Percentiles rank a stretch among this genome's conserved stretches.
phyloP scores from a whole-genome alignment of 1,140 invertebrate genomes.

The fruit fly (Drosophila melanogaster) region Release_6_plus_ISO1_MT NT_033777.3:11807001-11807500 shows the following conservation, averaged over 20 bases:
- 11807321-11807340: neutral
- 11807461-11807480: too few relatives aligned
- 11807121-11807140: slow-evolving; percentile 49
- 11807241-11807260: slow-evolving; percentile 9
- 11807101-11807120: slow-evolving; percentile 70
- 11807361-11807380: slow-evolving; percentile 15
- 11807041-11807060: slow-evolving; percentile 3
- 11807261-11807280: slow-evolving; percentile 1
- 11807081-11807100: slow-evolving; percentile 68
- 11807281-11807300: neutral
- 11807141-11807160: slow-evolving; percentile 32
- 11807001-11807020: neutral
- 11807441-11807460: too few relatives aligned
- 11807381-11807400: neutral
- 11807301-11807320: slow-evolving; percentile 6
- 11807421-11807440: too few relatives aligned
- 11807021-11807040: neutral
- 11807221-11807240: slow-evolving; percentile 9
- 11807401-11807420: too few relatives aligned
- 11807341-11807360: slow-evolving; percentile 8
- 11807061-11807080: slow-evolving; percentile 70
- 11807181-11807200: slow-evolving; percentile 23
- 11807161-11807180: slow-evolving; percentile 39
- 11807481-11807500: too few relatives aligned
- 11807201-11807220: slow-evolving; percentile 24